Conservation (phyloP, 2,888 invertebrate species). For the Bursaphelenchus okinawaensis region DNA sequence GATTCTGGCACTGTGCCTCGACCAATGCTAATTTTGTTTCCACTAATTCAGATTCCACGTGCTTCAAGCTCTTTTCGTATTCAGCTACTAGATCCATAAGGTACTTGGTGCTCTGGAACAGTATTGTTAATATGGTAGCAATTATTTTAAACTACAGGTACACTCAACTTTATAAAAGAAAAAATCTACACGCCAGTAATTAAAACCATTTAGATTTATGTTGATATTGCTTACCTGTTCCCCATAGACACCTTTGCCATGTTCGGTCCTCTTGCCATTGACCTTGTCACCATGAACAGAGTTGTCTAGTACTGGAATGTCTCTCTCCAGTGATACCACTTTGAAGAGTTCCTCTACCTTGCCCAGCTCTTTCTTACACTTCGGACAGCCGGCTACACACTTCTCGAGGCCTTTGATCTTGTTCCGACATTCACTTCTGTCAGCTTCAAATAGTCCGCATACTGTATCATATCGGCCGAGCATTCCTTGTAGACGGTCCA, state of each 20-base stretch:
- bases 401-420: not conserved
- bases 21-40: slow-evolving; percentile 93
- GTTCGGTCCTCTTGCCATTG: not conserved
- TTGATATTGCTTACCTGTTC: not conserved
- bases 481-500: not conserved
- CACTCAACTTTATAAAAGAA: too few relatives aligned
- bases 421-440: not conserved
- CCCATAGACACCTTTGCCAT: not conserved
- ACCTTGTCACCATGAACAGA: not conserved
- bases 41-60: slow-evolving; percentile 85
- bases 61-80: slow-evolving; percentile 24
- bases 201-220: too few relatives aligned
- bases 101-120: slow-evolving; percentile 8
- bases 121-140: too few relatives aligned
- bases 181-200: too few relatives aligned
- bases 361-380: not conserved
- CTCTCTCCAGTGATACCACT: not conserved
- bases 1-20: slow-evolving; percentile 63
- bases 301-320: not conserved
- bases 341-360: not conserved
- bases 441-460: not conserved
- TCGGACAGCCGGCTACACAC: not conserved
- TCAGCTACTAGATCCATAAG: slow-evolving; percentile 26
- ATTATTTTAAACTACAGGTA: too few relatives aligned
- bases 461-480: not conserved